Evolutionary conservation across 2,888 invertebrate species (phyloP), one percentile per base, ranked within the genome.

Genomic region (Archips xylosteana): DNA sequence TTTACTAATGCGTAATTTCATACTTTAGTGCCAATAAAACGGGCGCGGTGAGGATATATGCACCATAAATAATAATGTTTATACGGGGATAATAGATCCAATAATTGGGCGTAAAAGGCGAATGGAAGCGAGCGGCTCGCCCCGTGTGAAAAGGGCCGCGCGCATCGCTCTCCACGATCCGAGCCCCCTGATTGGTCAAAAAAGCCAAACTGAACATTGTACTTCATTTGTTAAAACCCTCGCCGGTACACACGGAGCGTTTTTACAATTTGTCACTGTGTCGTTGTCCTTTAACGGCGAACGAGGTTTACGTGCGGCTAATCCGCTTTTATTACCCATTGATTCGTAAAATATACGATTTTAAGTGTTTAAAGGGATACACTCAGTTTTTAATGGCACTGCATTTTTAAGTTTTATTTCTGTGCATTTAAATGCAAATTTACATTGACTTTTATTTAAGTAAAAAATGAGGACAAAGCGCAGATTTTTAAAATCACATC

Each of bases 11-110:
- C 85, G 85, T 87, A 91, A 91, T 92, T 92, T 91, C 87, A 87
- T 89, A 89, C 88, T 94, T 94, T 92, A 93, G 80, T 91, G 87
- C 86, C 84, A 90, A 94, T 93, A 94, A 92, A 89, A 78, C 85
- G 86, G 83, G 83, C 81, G 84, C 82, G 81, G 84, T 81, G 80
- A 84, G 85, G 83, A 87, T 87, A 87, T 85, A 85, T 84, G 85
- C 82, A 80, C 81, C 89, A 85, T 90, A 92, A 91, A 92, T 89
- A 92, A 88, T 84, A 80, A 85, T 87, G 87, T 91, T 89, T 89
- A 89, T 89, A 87, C 85, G 86, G 84, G 83, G 83, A 87, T 87
- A 89, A 89, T 90, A 90, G 90, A 89, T 87, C 85, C 87, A 88
- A 90, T 90, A 90, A 91, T 91, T 91, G 91, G 84, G 90, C 88